Evolutionary conservation across 2,888 invertebrate genomes (phyloP).

Genomic region (Gari tellinella): DNA sequence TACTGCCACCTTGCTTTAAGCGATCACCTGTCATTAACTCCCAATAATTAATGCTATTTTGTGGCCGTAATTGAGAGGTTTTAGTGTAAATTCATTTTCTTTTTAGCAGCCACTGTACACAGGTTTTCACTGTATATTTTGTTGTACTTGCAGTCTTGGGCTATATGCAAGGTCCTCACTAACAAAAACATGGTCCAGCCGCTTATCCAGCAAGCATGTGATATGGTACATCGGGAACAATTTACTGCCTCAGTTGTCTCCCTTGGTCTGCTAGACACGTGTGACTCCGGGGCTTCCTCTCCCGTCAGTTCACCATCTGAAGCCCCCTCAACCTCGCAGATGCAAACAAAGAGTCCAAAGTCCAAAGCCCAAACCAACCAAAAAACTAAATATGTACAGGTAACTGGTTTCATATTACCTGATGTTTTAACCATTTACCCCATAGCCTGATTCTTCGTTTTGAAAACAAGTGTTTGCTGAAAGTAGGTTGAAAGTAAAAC

Average conservation of each 20-base stretch:
- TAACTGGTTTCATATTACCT: conserved; percentile 30
- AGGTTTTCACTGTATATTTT: too few relatives aligned
- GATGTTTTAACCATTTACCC: too few relatives aligned
- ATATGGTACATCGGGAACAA: conserved; percentile 88
- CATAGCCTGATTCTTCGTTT: too few relatives aligned
- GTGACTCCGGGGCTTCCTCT: background rate
- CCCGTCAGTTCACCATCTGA: conserved; percentile 10
- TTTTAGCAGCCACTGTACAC: too few relatives aligned
- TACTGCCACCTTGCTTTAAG: too few relatives aligned
- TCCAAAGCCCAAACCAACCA: background rate
- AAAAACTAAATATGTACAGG: conserved; percentile 72
- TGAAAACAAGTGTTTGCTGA: too few relatives aligned
- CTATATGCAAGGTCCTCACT: conserved; percentile 79
- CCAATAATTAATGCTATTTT: too few relatives aligned
- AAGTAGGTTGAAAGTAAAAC: too few relatives aligned
- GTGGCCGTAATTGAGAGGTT: too few relatives aligned
- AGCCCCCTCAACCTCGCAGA: conserved; percentile 15
- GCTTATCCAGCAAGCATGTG: conserved; percentile 85
- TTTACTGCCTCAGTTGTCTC: conserved; percentile 87
- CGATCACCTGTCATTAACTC: too few relatives aligned
- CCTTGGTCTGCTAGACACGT: conserved; percentile 85
- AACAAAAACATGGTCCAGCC: conserved; percentile 78
- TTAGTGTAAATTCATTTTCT: too few relatives aligned
- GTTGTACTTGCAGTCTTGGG: conserved; percentile 83
- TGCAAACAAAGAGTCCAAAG: background rate